Evolutionary conservation across 2,113 vertebrate genomes (phyloP).

Genomic region (Phyllostomus discolor): DNA sequence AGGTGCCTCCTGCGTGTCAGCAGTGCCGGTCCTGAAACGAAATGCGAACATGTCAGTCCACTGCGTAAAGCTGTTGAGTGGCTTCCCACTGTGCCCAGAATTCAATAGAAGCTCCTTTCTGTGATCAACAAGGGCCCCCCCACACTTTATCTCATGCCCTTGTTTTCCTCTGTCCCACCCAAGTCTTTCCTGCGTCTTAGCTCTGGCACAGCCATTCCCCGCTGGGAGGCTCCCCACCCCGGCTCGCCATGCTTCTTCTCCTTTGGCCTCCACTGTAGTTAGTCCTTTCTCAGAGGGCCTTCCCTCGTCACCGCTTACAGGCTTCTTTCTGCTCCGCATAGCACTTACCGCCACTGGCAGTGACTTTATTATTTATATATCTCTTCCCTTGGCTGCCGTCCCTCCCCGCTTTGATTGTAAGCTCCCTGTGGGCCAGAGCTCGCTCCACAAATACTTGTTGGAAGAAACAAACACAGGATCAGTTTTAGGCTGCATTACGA

Average conservation of each 20-base stretch:
- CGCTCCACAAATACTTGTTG: background rate
- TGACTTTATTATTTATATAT: background rate
- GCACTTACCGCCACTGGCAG: background rate
- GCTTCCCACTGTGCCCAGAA: background rate
- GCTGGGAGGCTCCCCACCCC: background rate
- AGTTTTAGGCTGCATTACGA: background rate
- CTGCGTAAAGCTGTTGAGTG: background rate
- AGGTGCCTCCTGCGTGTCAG: background rate
- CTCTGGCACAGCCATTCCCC: background rate
- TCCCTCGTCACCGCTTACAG: background rate
- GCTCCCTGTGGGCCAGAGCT: background rate
- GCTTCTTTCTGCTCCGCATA: rapidly evolving
- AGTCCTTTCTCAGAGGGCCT: background rate
- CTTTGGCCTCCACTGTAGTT: background rate
- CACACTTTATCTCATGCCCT: too few species aligned
- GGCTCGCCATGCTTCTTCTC: rapidly evolving
- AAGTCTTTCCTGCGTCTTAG: background rate
- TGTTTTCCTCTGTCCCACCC: background rate
- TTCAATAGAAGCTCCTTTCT: background rate
- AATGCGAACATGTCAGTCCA: background rate
- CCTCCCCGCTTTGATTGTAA: background rate
- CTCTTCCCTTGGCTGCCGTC: background rate
- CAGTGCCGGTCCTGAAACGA: background rate
- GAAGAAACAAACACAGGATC: background rate
- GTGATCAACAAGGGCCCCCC: background rate